Evolutionary conservation across 2,113 vertebrate genomes (phyloP).

Genomic region (Cyprinodon brontotheroides): DNA sequence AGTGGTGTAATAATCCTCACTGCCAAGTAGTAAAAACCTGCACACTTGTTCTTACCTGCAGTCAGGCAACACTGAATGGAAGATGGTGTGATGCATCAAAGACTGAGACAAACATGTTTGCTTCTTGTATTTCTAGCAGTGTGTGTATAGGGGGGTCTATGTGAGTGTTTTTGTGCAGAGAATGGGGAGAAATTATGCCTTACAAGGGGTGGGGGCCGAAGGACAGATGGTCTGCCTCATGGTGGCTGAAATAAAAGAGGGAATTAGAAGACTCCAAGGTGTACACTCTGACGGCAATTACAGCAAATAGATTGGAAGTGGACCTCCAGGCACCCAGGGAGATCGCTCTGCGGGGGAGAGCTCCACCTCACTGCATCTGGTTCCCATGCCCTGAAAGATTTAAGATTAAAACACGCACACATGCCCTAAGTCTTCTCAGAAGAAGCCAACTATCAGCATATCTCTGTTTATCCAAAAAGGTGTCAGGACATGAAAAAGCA

Average conservation of each 20-base stretch:
- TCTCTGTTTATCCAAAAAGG: constrained; percentile 33
- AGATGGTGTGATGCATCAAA: constrained; percentile 66
- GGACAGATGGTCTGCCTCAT: constrained; percentile 97
- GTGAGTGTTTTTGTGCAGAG: constrained; percentile 52
- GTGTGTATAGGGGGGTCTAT: constrained; percentile 4
- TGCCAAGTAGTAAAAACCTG: constrained; percentile 70
- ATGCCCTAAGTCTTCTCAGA: constrained; percentile 32
- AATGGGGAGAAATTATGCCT: constrained; percentile 54
- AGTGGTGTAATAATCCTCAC: constrained; percentile 71
- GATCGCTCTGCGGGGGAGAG: constrained; percentile 86
- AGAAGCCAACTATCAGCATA: constrained; percentile 53
- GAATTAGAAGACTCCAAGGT: constrained; percentile 97
- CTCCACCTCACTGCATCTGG: constrained; percentile 91
- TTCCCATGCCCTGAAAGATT: constrained; percentile 82
- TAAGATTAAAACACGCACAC: constrained; percentile 36
- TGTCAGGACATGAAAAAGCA: constrained; percentile 32
- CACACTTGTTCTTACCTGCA: constrained; percentile 53
- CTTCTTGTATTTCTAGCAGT: constrained; percentile 34
- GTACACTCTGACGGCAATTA: constrained; percentile 96
- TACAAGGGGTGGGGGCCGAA: constrained; percentile 74
- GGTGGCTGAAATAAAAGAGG: constrained; percentile 97
- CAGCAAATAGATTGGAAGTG: constrained; percentile 97
- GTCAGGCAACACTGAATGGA: constrained; percentile 54
- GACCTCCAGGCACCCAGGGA: constrained; percentile 83
- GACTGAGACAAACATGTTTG: constrained; percentile 47